Percentiles rank a stretch among this genome's conserved stretches.
These are phyloP conservation scores for Idaea dimidiata DNA, from an alignment of 2,888 invertebrate species.

Conservation along the genomic window DNA sequence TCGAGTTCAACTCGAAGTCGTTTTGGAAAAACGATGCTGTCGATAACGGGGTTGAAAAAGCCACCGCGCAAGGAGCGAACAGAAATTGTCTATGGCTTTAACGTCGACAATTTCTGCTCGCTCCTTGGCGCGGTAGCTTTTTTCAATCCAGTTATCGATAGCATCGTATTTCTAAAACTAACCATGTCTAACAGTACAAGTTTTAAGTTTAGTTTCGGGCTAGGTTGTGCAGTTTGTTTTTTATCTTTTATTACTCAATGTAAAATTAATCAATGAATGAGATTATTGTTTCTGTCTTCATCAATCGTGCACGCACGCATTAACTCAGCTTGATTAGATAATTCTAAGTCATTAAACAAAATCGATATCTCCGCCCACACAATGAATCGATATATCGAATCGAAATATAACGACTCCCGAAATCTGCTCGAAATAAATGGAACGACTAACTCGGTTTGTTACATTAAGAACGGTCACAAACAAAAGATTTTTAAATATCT, in stretches of 20 bases:
- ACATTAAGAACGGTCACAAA: conserved; percentile 32
- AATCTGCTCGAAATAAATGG: conserved; percentile 33
- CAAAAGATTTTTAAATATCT: not conserved
- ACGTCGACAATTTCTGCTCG: no score
- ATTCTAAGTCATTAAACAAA: conserved; percentile 49
- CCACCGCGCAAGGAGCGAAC: no score
- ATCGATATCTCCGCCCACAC: conserved; percentile 59
- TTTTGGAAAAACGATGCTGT: no score
- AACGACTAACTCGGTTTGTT: conserved; percentile 33
- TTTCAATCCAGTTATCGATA: no score
- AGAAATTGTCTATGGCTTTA: no score
- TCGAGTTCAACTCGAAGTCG: no score
- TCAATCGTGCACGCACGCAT: conserved; percentile 69
- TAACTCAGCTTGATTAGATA: conserved; percentile 69
- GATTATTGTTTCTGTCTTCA: conserved; percentile 53
- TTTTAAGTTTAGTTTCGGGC: no score
- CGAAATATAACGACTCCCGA: conserved; percentile 33
- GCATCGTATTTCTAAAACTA: no score
- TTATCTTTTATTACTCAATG: conserved; percentile 10
- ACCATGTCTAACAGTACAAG: no score
- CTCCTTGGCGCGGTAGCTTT: no score
- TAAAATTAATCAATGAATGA: conserved; percentile 44
- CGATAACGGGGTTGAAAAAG: no score
- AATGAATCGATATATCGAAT: conserved; percentile 38
- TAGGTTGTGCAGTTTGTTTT: no score